Base-by-base conservation (phyloP, 2,888 invertebrate genomes). In the Callyntrura sp. region DNA sequence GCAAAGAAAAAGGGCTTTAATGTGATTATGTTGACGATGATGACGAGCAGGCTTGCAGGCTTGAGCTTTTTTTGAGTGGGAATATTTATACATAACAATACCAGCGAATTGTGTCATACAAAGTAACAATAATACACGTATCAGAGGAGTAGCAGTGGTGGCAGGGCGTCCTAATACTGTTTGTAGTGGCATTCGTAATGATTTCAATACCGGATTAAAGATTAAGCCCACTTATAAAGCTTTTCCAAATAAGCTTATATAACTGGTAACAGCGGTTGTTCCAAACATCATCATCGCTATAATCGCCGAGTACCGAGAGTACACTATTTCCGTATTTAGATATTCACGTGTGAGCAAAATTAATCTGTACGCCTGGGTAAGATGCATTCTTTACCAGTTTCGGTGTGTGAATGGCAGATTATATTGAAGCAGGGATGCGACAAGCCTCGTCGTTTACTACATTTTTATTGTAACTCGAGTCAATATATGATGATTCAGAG, bases 161-260 rank as follows among this genome's bases (percentile, higher is more conserved):
- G 55, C 25, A 14, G 35, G 45, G 48, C 57, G 35, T 57, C 35
- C 3, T 35, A 35, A 35, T 35, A 48, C 45, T 48, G 73, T 73
- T 45, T 73, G 81, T 60, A 81, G 57, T 62, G 79, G 57, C 62
- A 48, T 65, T 65, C 5, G 85, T 85, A 85, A 85, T 85, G 73
- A 85, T 85, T 85, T 85, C 73, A 85, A 85, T 85, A 70, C 85
- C 45, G 45, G 85, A 85, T 85, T 86, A 81, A 68, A 68, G 70
- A 88, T 62, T 79, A 82, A 79, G 28, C 86, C 91, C 78, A 85
- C 81, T 62, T 70, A 83, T 25, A n/a, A 11, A 55, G 35, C n/a
- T 79, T 79, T 57, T 35, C 79, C 79, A 17, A 79, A 79, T 79
- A 62, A 62, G 62, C 62, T 82, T 60, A 82, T 78, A 17, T 35